Conservation (phyloP, 2,113 vertebrate species). For the Salvelinus namaycush region DNA sequence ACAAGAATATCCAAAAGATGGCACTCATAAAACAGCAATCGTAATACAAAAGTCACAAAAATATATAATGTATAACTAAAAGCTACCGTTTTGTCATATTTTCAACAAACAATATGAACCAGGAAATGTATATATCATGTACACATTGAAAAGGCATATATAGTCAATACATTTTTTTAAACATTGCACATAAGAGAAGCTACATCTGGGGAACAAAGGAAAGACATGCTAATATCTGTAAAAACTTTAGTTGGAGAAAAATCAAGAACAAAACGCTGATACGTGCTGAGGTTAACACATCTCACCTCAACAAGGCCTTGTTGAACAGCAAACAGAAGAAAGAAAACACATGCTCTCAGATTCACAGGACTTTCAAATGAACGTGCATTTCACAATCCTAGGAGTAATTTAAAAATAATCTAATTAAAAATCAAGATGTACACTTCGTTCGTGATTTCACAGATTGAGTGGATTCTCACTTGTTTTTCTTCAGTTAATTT, state of each 20-base stretch:
- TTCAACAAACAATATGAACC: conserved; percentile 85
- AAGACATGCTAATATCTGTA: conserved; percentile 84
- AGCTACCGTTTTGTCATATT: conserved; percentile 76
- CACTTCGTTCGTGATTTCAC: conserved; percentile 52
- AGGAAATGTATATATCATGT: conserved; percentile 85
- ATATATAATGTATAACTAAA: conserved; percentile 81
- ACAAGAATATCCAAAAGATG: conserved; percentile 87
- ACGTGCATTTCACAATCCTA: conserved; percentile 49
- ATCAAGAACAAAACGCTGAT: background rate
- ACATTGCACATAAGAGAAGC: conserved; percentile 74
- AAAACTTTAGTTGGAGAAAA: conserved; percentile 27
- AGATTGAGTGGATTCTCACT: conserved; percentile 45
- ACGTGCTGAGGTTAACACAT: conserved; percentile 35
- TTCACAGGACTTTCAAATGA: conserved; percentile 55
- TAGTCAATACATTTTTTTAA: conserved; percentile 55
- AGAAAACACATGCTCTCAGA: conserved; percentile 71
- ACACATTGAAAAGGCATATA: conserved; percentile 82
- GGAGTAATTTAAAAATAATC: conserved; percentile 32
- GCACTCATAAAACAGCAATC: conserved; percentile 91
- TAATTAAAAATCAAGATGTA: background rate
- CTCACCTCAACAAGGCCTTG: background rate
- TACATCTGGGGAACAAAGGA: conserved; percentile 72
- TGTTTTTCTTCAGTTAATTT: conserved; percentile 46
- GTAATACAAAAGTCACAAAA: conserved; percentile 97
- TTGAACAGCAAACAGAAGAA: conserved; percentile 54